Conservation (phyloP, 2,113 vertebrate genomes). For the Strix aluco region DNA sequence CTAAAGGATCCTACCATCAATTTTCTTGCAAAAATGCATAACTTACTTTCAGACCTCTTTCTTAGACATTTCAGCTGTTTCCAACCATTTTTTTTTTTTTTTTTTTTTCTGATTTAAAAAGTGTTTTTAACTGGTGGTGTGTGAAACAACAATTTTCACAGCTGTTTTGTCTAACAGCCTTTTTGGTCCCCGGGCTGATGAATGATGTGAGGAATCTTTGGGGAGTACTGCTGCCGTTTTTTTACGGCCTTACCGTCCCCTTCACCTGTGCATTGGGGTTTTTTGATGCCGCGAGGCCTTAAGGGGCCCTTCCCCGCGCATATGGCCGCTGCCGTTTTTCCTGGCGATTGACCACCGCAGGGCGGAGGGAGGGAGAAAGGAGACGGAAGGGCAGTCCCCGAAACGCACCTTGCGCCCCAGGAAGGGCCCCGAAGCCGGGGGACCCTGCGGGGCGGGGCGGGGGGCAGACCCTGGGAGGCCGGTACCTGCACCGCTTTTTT, state of each 20-base stretch:
- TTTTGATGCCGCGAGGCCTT: neutral
- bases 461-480: too few relatives aligned
- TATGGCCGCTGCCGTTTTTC: neutral
- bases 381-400: neutral
- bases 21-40: neutral
- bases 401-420: neutral
- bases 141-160: neutral
- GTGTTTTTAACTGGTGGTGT: neutral
- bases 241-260: neutral
- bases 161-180: neutral
- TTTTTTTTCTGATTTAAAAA: neutral
- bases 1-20: neutral
- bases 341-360: rapidly evolving
- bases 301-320: too few relatives aligned
- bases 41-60: neutral
- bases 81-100: neutral
- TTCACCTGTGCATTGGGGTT: neutral
- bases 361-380: neutral
- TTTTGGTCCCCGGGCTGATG: neutral
- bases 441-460: neutral
- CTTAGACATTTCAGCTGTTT: neutral
- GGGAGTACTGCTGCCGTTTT: neutral
- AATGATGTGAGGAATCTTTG: neutral
- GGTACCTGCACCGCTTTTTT: neutral
- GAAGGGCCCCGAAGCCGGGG: neutral